Base-by-base conservation (phyloP, 2,797 vertebrate species). In the Gouania willdenowi region DNA sequence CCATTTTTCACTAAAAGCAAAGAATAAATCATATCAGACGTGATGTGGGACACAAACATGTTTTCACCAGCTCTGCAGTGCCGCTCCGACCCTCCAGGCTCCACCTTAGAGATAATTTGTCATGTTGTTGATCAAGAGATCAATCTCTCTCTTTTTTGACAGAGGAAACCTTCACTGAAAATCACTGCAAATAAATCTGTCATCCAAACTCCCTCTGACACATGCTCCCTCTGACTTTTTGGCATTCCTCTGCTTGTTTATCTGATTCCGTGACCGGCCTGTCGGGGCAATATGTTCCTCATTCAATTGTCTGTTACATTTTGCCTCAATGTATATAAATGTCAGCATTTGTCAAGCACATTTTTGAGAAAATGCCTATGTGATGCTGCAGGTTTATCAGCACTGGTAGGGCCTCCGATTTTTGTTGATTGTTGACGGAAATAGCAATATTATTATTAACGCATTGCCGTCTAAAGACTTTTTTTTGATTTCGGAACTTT, bases 181-280 rank as follows among this genome's bases (percentile, higher is more conserved):
- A 45, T 51, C 45, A 41, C 2, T 1, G 19, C 7, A 43, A 39
- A 46, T 48, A 40, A 53, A 45, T 32, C 13, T 6, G 35, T 39
- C 35, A 40, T 47, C 14, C 35, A 10, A 34, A 44, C 16, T 6
- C 2, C 9, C 35, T 59, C 12, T 36, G 56, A 55, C 40, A 36
- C 59, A 75, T 51, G 71, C 71, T 70, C 49, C 16, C 16, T 1
- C 4, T 24, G 44, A 41, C 64, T 63, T 43, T 16, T 15, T 13
- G 12, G 16, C 20, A 20, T 44, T 26, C 28, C 9, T 5, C 40
- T 6, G n/a, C 33, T 6, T 4, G 41, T 28, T 29, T 29, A 30
- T 12, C 26, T 26, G 29, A 43, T 33, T 0, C 8, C 27, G 8
- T 17, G 22, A 8, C 25, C 0, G 0, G 21, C 41, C 39, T 3